A percentile compares a stretch with the other conserved stretches of the same genome.
phyloP scores from a whole-genome alignment of 2,113 vertebrate species.

The Alouatta palliata region DNA sequence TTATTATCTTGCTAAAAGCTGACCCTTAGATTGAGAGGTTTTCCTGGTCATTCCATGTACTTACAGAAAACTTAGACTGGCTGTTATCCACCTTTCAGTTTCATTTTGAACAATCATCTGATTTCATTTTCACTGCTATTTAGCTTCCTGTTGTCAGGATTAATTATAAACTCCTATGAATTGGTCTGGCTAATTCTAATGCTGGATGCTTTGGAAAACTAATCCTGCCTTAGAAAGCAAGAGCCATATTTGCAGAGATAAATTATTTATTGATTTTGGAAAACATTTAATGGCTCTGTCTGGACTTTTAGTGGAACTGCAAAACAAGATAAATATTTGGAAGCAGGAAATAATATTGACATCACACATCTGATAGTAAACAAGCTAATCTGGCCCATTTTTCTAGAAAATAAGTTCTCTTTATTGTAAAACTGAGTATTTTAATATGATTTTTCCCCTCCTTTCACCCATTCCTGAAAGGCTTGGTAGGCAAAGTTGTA shows the following conservation, averaged over 20 bases:
- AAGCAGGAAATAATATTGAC: conserved; percentile 36
- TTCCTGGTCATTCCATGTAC: background rate
- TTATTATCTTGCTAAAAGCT: background rate
- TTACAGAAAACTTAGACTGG: background rate
- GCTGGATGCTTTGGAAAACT: background rate
- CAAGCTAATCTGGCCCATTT: background rate
- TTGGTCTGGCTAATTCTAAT: background rate
- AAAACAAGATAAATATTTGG: conserved; percentile 24
- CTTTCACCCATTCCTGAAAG: background rate
- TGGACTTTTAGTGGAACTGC: background rate
- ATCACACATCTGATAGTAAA: background rate
- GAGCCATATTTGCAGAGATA: conserved; percentile 27
- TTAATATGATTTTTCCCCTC: background rate
- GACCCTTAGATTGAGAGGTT: no score
- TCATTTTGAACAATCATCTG: background rate
- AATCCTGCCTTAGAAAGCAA: background rate
- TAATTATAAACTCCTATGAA: background rate
- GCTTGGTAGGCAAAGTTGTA: background rate
- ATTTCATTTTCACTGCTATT: background rate
- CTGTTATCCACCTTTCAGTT: background rate
- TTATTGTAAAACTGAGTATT: background rate
- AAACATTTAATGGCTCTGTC: conserved; percentile 14
- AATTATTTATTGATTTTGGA: conserved; percentile 55
- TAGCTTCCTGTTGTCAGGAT: background rate
- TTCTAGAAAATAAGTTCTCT: conserved; percentile 18